These are phyloP conservation scores for Scolopax mira DNA, from an alignment of 2,113 vertebrate genomes.

Conservation along the genomic window DNA sequence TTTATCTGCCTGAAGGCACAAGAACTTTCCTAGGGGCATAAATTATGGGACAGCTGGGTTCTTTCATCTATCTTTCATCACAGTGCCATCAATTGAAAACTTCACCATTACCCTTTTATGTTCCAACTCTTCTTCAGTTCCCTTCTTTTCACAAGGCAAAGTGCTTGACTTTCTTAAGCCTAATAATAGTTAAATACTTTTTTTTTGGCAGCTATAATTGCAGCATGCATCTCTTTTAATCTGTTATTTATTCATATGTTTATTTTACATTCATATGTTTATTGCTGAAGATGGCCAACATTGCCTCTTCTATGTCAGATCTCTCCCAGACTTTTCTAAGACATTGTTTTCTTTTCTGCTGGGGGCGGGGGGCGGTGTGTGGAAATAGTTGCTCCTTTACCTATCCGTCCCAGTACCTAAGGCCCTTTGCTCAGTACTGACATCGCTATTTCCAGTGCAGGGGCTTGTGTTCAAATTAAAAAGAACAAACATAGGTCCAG, in stretches of 20 bases:
- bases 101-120: not conserved
- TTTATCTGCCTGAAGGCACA: slow-evolving; percentile 39
- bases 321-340: not conserved
- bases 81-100: not conserved
- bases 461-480: not conserved
- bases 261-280: not conserved
- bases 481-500: not conserved
- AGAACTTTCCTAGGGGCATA: slow-evolving; percentile 12
- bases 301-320: not conserved
- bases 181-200: not conserved
- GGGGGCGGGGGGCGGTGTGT: accelerated
- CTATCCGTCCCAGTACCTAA: not conserved
- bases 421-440: not conserved
- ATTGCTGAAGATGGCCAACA: not conserved
- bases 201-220: not conserved
- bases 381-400: not conserved
- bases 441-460: not conserved
- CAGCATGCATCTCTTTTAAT: not conserved
- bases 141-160: not conserved
- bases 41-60: not conserved
- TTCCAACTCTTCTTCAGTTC: not conserved
- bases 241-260: not conserved
- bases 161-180: not conserved
- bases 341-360: not conserved
- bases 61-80: slow-evolving; percentile 28